phyloP scores from a whole-genome alignment of 2,888 invertebrate species.

The Capitulum mitella region DNA sequence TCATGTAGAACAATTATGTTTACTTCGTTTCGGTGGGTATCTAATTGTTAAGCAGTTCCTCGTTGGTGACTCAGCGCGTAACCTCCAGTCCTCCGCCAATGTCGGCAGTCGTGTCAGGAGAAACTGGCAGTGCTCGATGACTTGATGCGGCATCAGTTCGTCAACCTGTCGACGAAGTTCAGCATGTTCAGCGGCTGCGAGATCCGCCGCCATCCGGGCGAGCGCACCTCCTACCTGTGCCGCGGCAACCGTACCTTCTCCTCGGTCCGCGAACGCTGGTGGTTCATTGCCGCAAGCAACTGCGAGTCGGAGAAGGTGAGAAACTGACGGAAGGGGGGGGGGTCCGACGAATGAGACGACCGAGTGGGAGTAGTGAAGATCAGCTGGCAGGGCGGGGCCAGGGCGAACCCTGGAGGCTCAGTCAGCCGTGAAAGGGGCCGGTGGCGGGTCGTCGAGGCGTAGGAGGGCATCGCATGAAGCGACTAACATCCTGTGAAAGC shows the following conservation, averaged over 20 bases:
- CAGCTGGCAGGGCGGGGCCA: conserved; percentile 28
- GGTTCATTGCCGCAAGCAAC: conserved; percentile 82
- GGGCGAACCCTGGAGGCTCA: background rate
- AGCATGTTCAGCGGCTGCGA: conserved; percentile 50
- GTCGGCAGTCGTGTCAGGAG: conserved; percentile 63
- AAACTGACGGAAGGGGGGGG: background rate
- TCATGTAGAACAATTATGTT: no score
- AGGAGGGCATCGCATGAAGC: no score
- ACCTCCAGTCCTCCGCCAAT: no score
- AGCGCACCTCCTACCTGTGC: conserved; percentile 43
- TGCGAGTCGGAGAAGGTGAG: conserved; percentile 49
- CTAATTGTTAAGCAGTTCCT: no score
- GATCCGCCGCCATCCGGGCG: conserved; percentile 32
- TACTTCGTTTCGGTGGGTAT: no score
- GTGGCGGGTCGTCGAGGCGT: no score
- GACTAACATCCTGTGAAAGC: no score
- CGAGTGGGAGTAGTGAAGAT: background rate
- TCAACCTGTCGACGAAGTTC: conserved; percentile 58
- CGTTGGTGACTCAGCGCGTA: no score
- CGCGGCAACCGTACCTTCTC: conserved; percentile 63
- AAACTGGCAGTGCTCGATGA: conserved; percentile 54
- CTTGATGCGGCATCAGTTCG: conserved; percentile 65
- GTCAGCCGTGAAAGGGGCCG: background rate
- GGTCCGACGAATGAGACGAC: conserved; percentile 27
- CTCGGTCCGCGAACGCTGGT: conserved; percentile 82